These are phyloP conservation scores for Listronotus bonariensis DNA, from an alignment of 1,140 invertebrate species.

Conservation along the genomic window DNA sequence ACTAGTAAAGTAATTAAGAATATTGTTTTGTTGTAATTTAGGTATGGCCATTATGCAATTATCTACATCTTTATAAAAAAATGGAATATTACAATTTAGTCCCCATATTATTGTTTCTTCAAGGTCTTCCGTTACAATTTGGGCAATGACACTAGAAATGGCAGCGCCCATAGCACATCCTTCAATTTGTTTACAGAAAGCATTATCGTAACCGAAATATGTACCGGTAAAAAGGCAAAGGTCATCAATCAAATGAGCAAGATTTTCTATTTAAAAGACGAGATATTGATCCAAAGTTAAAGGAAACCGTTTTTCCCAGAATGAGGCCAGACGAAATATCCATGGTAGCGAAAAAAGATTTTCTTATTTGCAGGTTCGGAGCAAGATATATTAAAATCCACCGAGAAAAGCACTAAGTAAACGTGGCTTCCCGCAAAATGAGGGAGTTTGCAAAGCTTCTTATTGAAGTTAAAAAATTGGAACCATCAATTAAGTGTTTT, in stretches of 20 bases:
- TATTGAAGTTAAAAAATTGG: constrained; percentile 44
- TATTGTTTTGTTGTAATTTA: too few relatives aligned
- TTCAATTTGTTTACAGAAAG: too few relatives aligned
- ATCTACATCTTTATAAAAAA: too few relatives aligned
- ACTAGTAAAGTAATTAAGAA: too few relatives aligned
- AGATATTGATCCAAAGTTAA: constrained; percentile 21
- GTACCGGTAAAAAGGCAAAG: neutral
- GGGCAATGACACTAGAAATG: too few relatives aligned
- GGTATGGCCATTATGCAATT: too few relatives aligned
- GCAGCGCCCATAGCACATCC: too few relatives aligned
- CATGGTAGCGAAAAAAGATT: constrained; percentile 43
- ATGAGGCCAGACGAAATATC: constrained; percentile 39
- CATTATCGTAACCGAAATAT: constrained; percentile 20
- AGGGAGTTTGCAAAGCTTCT: constrained; percentile 45
- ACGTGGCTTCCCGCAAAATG: constrained; percentile 47
- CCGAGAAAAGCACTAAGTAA: constrained; percentile 45
- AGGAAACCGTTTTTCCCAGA: constrained; percentile 29
- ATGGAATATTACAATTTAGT: too few relatives aligned
- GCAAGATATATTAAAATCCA: constrained; percentile 48
- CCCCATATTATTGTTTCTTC: too few relatives aligned
- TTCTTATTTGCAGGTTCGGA: constrained; percentile 47
- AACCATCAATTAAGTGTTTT: constrained; percentile 37
- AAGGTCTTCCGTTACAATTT: too few relatives aligned
- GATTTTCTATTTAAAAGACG: constrained; percentile 10
- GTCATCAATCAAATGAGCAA: constrained; percentile 10